These are phyloP conservation scores for Anthonomus grandis DNA, from an alignment of 1,140 invertebrate genomes.

Conservation along the genomic window DNA sequence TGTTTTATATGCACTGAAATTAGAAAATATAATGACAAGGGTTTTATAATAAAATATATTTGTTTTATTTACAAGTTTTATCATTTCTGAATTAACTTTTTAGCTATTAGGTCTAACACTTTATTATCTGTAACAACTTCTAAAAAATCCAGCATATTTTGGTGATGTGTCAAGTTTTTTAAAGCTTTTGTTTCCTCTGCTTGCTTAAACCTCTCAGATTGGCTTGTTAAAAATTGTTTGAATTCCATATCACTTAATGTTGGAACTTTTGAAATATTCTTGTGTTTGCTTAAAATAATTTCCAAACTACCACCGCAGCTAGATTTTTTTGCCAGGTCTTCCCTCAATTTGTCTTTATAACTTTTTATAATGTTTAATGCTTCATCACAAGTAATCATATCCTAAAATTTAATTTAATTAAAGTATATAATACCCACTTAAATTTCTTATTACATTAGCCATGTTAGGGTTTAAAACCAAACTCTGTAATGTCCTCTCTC, in stretches of 20 bases:
- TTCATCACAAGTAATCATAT: background rate
- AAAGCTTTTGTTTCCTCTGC: background rate
- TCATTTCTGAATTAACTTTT: constrained; percentile 10
- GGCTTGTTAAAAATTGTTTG: constrained; percentile 4
- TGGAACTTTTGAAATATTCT: constrained; percentile 10
- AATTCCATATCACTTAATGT: constrained; percentile 14
- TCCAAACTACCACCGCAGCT: background rate
- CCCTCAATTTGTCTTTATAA: background rate
- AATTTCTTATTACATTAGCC: constrained; percentile 17
- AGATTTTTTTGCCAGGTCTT: background rate
- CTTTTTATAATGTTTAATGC: constrained; percentile 8
- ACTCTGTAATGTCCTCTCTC: constrained; percentile 18
- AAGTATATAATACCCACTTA: background rate
- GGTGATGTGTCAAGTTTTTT: background rate
- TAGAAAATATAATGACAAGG: no score
- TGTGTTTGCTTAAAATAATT: constrained; percentile 1
- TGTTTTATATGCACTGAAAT: no score
- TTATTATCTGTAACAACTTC: constrained; percentile 22
- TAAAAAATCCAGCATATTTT: constrained; percentile 14
- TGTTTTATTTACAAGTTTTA: constrained; percentile 1
- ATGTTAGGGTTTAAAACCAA: constrained; percentile 40
- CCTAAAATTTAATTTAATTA: background rate
- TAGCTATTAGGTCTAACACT: constrained; percentile 15
- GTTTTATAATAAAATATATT: no score
- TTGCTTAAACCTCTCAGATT: constrained; percentile 12